These are phyloP conservation scores for Botia kubotai DNA, from an alignment of 2,797 vertebrate species.

Conservation along the genomic window DNA sequence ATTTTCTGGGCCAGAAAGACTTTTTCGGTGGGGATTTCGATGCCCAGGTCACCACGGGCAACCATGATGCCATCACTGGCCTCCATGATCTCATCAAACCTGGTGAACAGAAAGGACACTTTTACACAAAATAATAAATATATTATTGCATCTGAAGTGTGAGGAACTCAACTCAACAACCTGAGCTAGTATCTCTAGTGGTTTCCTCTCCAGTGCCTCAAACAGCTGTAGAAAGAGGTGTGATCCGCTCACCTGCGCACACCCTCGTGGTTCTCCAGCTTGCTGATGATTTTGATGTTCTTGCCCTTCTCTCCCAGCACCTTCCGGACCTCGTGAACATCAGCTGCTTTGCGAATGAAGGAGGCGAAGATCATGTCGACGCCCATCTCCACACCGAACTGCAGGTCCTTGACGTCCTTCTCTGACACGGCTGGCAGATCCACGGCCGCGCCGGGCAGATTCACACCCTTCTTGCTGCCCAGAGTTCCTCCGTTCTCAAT, in stretches of 20 bases:
- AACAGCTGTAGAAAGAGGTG: background rate
- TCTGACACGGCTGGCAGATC: slow-evolving; percentile 94
- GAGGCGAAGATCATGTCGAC: slow-evolving; percentile 99
- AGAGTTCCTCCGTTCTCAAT: slow-evolving; percentile 91
- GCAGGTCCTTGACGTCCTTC: slow-evolving; percentile 92
- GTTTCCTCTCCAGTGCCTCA: background rate
- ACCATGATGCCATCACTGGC: slow-evolving; percentile 99
- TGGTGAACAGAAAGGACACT: slow-evolving; percentile 54
- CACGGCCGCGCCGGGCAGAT: slow-evolving; percentile 92
- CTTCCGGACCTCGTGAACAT: slow-evolving; percentile 91
- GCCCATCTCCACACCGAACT: slow-evolving; percentile 89
- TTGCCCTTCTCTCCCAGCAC: slow-evolving; percentile 95
- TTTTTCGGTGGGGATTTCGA: slow-evolving; percentile 97
- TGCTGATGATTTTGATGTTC: slow-evolving; percentile 99
- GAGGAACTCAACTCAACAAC: no score
- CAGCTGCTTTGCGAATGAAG: slow-evolving; percentile 94
- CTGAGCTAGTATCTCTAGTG: no score
- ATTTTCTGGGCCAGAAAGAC: slow-evolving; percentile 98
- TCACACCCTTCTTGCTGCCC: slow-evolving; percentile 98
- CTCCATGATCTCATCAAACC: slow-evolving; percentile 98
- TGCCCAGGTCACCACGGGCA: slow-evolving; percentile 94
- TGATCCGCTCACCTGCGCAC: slow-evolving; percentile 85
- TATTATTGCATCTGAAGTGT: background rate
- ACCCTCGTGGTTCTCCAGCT: slow-evolving; percentile 97
- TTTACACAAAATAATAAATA: background rate